A percentile compares a stretch with the other conserved stretches of the same genome.
These are phyloP conservation scores for Orthosia incerta DNA, from an alignment of 2,888 invertebrate genomes.

Conservation along the genomic window DNA sequence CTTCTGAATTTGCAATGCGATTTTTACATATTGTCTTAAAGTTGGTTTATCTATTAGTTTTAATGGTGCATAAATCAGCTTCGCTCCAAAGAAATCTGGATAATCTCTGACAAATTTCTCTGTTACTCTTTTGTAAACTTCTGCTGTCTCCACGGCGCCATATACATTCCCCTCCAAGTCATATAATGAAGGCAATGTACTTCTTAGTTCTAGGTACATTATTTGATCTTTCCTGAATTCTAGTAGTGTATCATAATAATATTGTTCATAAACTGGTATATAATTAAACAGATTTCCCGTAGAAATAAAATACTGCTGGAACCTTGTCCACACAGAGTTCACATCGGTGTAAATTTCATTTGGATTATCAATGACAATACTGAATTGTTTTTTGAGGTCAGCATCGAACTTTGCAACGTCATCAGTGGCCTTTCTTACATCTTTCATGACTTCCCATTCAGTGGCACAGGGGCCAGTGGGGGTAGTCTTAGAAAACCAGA, in stretches of 20 bases:
- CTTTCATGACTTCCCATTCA: conserved; percentile 88
- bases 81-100: conserved; percentile 93
- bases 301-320: conserved; percentile 90
- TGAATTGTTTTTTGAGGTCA: conserved; percentile 88
- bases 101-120: conserved; percentile 91
- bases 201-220: conserved; percentile 93
- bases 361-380: conserved; percentile 89
- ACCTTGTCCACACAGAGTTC: conserved; percentile 91
- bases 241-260: conserved; percentile 92
- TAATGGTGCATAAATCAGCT: conserved; percentile 93
- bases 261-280: conserved; percentile 92
- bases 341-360: conserved; percentile 87
- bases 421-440: conserved; percentile 85
- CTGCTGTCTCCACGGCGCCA: conserved; percentile 88
- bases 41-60: conserved; percentile 84
- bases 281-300: conserved; percentile 90
- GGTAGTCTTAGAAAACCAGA: conserved; percentile 77
- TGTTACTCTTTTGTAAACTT: conserved; percentile 89
- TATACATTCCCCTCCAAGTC: conserved; percentile 92
- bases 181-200: conserved; percentile 92
- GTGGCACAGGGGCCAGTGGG: conserved; percentile 74
- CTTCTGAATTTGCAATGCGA: conserved; percentile 84
- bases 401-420: conserved; percentile 89
- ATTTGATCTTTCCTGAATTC: conserved; percentile 93
- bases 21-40: conserved; percentile 86